Percentiles rank a stretch among this genome's conserved stretches.
These are phyloP conservation scores for Dasyprocta punctata DNA, from an alignment of 2,113 vertebrate genomes.

Conservation along the genomic window DNA sequence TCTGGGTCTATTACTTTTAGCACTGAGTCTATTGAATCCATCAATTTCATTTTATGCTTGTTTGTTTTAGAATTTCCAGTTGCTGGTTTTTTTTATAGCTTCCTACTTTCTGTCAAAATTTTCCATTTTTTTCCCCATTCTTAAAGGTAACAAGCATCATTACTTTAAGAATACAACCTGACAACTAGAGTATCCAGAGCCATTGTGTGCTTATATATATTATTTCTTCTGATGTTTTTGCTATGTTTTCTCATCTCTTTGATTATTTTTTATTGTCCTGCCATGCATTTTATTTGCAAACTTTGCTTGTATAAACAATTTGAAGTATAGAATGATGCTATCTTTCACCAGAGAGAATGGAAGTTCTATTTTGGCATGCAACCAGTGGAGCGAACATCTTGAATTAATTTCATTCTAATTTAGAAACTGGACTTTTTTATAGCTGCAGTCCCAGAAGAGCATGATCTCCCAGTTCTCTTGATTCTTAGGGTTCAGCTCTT, in stretches of 20 bases:
- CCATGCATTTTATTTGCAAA: not conserved
- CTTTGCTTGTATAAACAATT: conserved; percentile 36
- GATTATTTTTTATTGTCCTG: conserved; percentile 13
- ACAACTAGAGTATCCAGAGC: not conserved
- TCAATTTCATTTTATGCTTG: not conserved
- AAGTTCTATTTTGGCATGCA: not conserved
- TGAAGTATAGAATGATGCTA: not conserved
- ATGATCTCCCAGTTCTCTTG: not conserved
- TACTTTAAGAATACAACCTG: not conserved
- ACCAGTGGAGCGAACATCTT: not conserved
- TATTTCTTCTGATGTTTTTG: conserved; percentile 2
- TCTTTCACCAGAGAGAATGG: not conserved
- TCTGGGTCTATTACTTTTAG: not conserved
- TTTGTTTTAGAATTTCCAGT: conserved; percentile 9
- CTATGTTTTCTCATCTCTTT: not conserved
- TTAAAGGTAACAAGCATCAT: conserved; percentile 9
- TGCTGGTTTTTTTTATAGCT: not conserved
- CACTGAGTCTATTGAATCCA: not conserved
- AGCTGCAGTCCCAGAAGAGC: not conserved
- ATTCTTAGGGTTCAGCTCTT: not conserved
- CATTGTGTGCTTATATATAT: not conserved
- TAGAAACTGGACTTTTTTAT: conserved; percentile 14
- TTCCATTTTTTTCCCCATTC: not conserved
- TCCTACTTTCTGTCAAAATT: not conserved
- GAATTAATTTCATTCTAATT: not conserved